Base-by-base conservation (phyloP, 2,797 vertebrate genomes). In the Sus cebifrons region DNA sequence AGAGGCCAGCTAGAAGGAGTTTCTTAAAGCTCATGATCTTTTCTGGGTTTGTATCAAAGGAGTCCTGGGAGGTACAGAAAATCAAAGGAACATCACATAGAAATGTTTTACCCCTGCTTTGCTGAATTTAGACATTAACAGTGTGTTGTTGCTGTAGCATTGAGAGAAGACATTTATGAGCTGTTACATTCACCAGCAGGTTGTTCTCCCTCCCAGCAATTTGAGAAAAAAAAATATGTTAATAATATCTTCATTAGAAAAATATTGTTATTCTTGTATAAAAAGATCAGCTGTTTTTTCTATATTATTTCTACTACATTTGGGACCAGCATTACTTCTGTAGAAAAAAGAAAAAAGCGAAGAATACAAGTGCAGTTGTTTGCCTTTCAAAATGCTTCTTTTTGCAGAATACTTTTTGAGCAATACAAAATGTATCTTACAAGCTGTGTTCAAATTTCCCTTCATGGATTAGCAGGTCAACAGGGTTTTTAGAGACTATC, bases 191-290 rank as follows among this genome's bases (percentile, higher is more conserved):
- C 52, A 68, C 36, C 9, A 95, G 54, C 56, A 95, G 91, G 52
- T 77, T 84, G 79, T 70, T 82, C 27, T 89, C 92, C 56, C 36
- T 92, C 36, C 18, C 17, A 94, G 68, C 17, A 89, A 27, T 74
- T 75, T 79, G 44, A 89, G 58, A 54, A 95, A 95, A 94, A 54
- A 95, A 95, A 94, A 75, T 54, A 84, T 74, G 20, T 73, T 98
- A 77, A 86, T 86, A 73, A 60, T 87, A 54, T 74, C 44, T 95
- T 96, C 12, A 95, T 86, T 95, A 88, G 64, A 92, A 93, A 77
- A 94, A 25, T 70, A 60, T 23, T 64, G 85, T 86, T 60, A 65
- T 93, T 16, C 84, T 16, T 78, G 1, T 65, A 82, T 88, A 29
- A 95, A 93, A 56, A 78, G 5, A 88, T 32, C 13, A 36, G 8